These are phyloP conservation scores for Hydrozoanthus gracilis DNA, from an alignment of 92 coral and sea anemone species.

Conservation along the genomic window DNA sequence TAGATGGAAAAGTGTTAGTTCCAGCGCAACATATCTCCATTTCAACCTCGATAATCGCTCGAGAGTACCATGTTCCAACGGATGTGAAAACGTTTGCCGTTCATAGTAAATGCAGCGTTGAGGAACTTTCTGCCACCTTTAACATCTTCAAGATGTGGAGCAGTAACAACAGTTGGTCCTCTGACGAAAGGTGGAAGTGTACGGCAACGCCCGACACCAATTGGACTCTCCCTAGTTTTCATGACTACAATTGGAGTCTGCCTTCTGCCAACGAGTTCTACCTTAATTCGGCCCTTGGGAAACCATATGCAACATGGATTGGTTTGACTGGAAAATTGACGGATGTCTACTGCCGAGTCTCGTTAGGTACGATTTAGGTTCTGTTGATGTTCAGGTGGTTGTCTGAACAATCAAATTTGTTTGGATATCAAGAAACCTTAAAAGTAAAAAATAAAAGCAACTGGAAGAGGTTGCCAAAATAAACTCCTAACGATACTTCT, in stretches of 20 bases:
- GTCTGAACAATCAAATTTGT: too few relatives aligned
- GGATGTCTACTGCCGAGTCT: conserved; percentile 8
- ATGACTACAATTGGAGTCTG: not conserved
- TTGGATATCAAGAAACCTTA: not conserved
- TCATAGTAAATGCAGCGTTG: conserved; percentile 9
- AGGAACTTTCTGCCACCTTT: not conserved
- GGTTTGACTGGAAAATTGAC: not conserved
- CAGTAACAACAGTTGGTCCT: not conserved
- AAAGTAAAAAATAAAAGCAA: too few relatives aligned
- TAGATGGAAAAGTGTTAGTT: not conserved
- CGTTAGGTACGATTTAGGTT: not conserved
- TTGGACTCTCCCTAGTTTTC: not conserved
- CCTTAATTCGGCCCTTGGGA: not conserved
- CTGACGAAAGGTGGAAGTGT: conserved; percentile 25
- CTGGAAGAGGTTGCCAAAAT: too few relatives aligned
- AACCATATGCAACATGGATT: conserved; percentile 9
- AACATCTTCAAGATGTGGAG: conserved; percentile 31
- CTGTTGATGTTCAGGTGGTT: too few relatives aligned
- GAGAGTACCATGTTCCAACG: conserved; percentile 10
- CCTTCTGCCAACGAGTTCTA: not conserved
- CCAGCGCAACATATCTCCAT: not conserved
- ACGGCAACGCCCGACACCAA: not conserved
- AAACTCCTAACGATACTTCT: too few relatives aligned
- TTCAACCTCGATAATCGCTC: not conserved
- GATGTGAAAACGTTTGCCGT: conserved; percentile 2